These are phyloP conservation scores for Menura novaehollandiae DNA, from an alignment of 2,113 vertebrate species.

Conservation along the genomic window DNA sequence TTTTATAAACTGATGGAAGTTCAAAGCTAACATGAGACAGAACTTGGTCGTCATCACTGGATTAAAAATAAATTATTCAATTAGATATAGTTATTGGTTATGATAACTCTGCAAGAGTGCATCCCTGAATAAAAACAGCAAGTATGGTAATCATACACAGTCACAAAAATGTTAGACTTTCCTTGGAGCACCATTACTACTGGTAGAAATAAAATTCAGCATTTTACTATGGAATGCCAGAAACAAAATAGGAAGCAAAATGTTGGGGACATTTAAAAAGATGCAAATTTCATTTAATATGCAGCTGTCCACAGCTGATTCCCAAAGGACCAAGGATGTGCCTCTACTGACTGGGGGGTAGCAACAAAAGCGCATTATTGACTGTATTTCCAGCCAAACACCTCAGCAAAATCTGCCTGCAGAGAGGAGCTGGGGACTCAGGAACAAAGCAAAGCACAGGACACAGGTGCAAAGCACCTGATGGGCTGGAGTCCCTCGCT, in stretches of 20 bases:
- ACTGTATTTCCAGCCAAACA: neutral
- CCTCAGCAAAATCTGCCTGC: neutral
- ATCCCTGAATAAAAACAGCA: neutral
- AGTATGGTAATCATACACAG: neutral
- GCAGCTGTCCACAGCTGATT: neutral
- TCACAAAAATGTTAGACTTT: neutral
- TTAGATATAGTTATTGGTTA: neutral
- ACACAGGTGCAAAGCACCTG: neutral
- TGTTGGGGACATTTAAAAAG: neutral
- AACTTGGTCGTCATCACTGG: neutral
- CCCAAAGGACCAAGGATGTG: neutral
- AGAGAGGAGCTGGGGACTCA: neutral
- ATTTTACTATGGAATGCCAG: neutral
- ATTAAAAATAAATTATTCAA: neutral
- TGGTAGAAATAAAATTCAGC: neutral
- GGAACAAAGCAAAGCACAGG: neutral
- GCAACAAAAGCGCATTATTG: neutral
- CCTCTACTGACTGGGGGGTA: rapidly evolving
- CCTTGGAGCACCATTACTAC: neutral
- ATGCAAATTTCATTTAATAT: neutral
- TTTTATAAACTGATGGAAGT: constrained; percentile 13
- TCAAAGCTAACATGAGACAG: constrained; percentile 26
- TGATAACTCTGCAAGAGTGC: neutral
- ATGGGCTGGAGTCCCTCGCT: neutral
- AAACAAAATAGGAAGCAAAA: neutral